These are phyloP conservation scores for Porites lobata DNA, from an alignment of 92 coral and sea anemone species.

Conservation along the genomic window DNA sequence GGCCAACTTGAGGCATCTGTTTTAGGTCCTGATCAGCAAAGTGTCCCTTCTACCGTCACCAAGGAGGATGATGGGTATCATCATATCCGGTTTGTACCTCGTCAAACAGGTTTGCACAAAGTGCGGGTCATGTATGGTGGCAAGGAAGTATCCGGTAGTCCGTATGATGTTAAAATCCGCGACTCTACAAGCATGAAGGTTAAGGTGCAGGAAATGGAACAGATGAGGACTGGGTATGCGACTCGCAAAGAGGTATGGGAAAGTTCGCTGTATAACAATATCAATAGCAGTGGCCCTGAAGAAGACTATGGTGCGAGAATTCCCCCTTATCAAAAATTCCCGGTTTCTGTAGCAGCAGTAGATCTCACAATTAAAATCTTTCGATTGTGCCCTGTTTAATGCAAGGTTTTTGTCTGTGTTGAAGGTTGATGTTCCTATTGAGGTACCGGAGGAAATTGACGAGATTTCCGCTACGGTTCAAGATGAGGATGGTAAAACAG, in stretches of 20 bases:
- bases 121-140: slow-evolving; percentile 76
- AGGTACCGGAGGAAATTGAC: slow-evolving; percentile 78
- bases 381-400: no score
- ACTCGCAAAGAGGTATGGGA: slow-evolving; percentile 70
- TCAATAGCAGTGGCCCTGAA: no score
- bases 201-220: slow-evolving; percentile 75
- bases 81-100: slow-evolving; percentile 85
- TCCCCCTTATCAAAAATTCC: no score
- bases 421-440: slow-evolving; percentile 80
- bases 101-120: slow-evolving; percentile 74
- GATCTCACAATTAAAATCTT: no score
- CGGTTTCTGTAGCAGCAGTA: no score
- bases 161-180: slow-evolving; percentile 64
- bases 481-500: slow-evolving; percentile 75
- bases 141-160: slow-evolving; percentile 84
- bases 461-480: slow-evolving; percentile 77
- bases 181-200: slow-evolving; percentile 76
- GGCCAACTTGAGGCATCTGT: slow-evolving; percentile 88
- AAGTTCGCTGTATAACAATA: background rate
- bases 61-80: slow-evolving; percentile 88
- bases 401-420: background rate
- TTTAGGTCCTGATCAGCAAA: slow-evolving; percentile 82
- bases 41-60: slow-evolving; percentile 82
- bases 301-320: background rate
- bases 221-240: slow-evolving; percentile 68